Evolutionary conservation across 2,113 vertebrate genomes (phyloP).

Genomic region (Megaptera novaeangliae): DNA sequence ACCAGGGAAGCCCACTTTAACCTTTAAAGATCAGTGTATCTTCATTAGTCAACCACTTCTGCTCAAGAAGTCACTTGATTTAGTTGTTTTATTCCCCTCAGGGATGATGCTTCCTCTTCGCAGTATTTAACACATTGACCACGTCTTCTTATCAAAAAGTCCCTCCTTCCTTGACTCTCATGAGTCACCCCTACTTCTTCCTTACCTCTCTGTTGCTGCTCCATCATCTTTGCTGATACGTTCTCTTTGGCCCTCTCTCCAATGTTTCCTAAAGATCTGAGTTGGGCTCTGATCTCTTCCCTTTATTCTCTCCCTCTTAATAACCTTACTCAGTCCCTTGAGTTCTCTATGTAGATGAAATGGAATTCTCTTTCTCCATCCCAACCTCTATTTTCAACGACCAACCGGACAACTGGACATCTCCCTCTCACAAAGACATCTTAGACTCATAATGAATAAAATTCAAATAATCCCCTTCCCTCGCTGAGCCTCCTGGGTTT

Average conservation of each 20-base stretch:
- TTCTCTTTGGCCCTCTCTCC: not conserved
- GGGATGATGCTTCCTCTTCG: not conserved
- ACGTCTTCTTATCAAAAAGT: not conserved
- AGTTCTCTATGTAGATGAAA: not conserved
- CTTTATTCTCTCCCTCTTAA: not conserved
- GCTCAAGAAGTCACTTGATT: not conserved
- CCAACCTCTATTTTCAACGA: not conserved
- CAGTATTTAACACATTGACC: not conserved
- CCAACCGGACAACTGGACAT: not conserved
- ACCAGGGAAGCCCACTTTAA: too few species aligned
- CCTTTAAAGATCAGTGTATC: not conserved
- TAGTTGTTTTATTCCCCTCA: not conserved
- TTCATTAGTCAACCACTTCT: not conserved
- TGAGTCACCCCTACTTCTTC: accelerated
- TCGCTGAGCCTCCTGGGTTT: not conserved
- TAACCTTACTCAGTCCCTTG: not conserved
- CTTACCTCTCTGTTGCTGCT: not conserved
- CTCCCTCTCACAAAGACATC: not conserved
- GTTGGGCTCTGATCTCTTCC: not conserved
- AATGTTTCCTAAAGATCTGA: not conserved
- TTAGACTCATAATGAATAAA: not conserved
- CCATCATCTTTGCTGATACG: not conserved
- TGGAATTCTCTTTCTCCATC: not conserved
- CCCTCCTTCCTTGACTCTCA: not conserved
- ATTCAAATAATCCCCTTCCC: not conserved